These are phyloP conservation scores for human (Homo sapiens) DNA, from an alignment of 2,113 vertebrate species.

Conservation along the genomic window DNA sequence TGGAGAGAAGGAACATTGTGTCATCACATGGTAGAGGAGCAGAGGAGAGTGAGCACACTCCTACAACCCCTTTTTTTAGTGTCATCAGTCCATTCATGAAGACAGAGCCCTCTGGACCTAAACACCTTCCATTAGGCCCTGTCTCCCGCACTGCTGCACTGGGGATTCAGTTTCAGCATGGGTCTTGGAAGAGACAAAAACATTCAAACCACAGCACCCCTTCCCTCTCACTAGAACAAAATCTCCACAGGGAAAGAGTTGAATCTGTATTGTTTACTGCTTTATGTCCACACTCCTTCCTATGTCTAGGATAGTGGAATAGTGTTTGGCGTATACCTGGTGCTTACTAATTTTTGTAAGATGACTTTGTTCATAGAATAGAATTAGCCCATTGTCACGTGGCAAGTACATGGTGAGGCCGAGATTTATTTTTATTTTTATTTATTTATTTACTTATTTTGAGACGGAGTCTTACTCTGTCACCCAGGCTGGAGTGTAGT, in stretches of 20 bases:
- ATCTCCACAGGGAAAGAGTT: neutral
- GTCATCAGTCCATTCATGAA: neutral
- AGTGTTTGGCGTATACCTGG: accelerated
- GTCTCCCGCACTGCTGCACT: neutral
- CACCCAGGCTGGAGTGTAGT: no score
- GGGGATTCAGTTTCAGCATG: neutral
- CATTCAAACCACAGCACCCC: neutral
- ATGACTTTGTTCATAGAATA: neutral
- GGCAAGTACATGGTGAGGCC: accelerated
- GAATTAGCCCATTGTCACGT: accelerated
- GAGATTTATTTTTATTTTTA: no score
- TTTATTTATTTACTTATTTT: no score
- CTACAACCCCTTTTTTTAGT: no score
- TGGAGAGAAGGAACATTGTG: neutral
- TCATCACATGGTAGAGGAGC: neutral
- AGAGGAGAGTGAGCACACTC: neutral
- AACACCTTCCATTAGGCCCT: neutral
- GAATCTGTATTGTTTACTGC: neutral
- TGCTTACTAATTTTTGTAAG: neutral
- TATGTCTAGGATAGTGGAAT: no score
- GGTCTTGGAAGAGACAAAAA: neutral
- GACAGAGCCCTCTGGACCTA: neutral
- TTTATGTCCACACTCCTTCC: neutral
- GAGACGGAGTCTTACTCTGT: no score
- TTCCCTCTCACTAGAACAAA: neutral